phyloP scores from a whole-genome alignment of 2,888 invertebrate species.

The Piscicola geometra region DNA sequence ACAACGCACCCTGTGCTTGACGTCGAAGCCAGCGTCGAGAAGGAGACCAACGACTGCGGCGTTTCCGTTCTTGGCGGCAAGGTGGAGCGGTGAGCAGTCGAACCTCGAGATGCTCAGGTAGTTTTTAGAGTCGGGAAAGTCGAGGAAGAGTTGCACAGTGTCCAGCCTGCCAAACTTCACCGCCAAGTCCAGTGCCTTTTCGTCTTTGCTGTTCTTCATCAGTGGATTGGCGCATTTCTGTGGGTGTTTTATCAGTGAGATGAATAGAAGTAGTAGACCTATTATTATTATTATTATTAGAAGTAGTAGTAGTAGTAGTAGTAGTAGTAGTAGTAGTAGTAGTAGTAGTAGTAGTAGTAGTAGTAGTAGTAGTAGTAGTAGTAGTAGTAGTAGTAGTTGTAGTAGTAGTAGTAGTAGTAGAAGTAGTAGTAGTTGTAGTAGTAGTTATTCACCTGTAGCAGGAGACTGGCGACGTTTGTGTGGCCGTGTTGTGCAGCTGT shows the following conservation, averaged over 20 bases:
- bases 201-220: constrained; percentile 53
- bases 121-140: constrained; percentile 51
- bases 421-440: too few relatives aligned
- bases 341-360: too few relatives aligned
- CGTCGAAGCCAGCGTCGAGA: constrained; percentile 77
- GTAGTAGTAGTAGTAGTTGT: too few relatives aligned
- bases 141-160: constrained; percentile 77
- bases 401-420: too few relatives aligned
- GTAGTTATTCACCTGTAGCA: constrained; percentile 66
- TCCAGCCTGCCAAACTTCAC: constrained; percentile 69
- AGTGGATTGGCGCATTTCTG: constrained; percentile 76
- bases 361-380: too few relatives aligned
- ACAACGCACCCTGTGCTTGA: constrained; percentile 62
- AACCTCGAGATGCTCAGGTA: constrained; percentile 74
- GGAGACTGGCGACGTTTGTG: constrained; percentile 73
- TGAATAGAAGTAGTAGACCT: too few relatives aligned
- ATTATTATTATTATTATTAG: not conserved
- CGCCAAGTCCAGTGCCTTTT: constrained; percentile 87
- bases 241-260: too few relatives aligned
- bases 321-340: too few relatives aligned
- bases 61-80: constrained; percentile 82
- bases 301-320: not conserved
- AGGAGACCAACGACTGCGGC: constrained; percentile 71
- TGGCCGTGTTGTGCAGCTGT: constrained; percentile 90
- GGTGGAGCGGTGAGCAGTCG: constrained; percentile 75